Base-by-base conservation (phyloP, 2,113 vertebrate genomes). In the Macheiramphus alcinus region DNA sequence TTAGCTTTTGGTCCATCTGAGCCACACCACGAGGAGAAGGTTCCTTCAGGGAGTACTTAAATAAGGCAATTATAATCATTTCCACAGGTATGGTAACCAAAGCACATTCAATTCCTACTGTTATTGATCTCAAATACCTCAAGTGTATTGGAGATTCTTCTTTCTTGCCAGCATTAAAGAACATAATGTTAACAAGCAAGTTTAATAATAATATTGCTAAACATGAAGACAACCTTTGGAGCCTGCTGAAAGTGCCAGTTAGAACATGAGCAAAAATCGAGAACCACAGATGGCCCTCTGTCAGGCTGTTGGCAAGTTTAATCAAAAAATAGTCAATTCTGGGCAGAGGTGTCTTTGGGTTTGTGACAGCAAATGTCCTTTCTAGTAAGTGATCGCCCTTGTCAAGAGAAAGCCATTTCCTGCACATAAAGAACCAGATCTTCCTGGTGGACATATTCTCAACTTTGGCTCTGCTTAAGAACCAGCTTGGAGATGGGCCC, bases 371-470 rank as follows among this genome's bases (percentile, higher is more conserved):
- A 88, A 98, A 98, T 3, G 86, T 97, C 38, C 91, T 91, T 5
- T 97, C 94, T 81, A 86, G 16, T 21, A 38, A 31, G 9, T 8
- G 19, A 50, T 91, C 48, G 0, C 32, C 34, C 18, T 95, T 94
- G 18, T 96, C 80, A 12, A 97, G 5, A 16, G 89, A 95, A 42
- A 98, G 73, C 98, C 98, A 98, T 66, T 86, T 81, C 19, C 96
- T 96, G 81, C 98, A 98, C 16, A 98, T 27, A 48, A 98, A 98
- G 58, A 97, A 93, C 98, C 98, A 98, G 26, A 55, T 88, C 62
- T 80, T 94, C 23, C 93, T 61, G 8, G 72, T 97, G 27, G 94
- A 94, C 2, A 59, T 70, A 10, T 98, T 96, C 86, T 98, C 97
- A 72, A 98, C 97, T 83, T 97, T 97, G 75, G 97, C 86, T 80